A percentile compares a stretch with the other conserved stretches of the same genome.
Conservation (phyloP, 2,888 invertebrate genomes). For the Rhamnusium bicolor region DNA sequence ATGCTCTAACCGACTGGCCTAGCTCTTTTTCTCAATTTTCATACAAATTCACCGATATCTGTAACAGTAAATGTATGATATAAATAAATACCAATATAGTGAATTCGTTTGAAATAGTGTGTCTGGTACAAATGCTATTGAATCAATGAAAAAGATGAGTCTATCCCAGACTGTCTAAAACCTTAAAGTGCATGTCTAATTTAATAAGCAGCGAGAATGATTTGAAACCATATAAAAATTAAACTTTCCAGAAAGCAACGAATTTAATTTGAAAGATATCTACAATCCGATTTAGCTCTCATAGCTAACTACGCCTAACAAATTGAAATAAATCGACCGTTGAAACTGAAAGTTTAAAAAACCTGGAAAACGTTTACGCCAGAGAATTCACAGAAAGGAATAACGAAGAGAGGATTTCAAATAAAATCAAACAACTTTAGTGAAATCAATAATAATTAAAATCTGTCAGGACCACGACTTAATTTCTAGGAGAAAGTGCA, state of each 20-base stretch:
- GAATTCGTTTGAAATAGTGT: too few species aligned
- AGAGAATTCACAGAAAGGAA: not conserved
- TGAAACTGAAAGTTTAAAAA: conserved; percentile 38
- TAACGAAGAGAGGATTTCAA: conserved; percentile 29
- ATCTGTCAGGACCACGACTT: conserved; percentile 45
- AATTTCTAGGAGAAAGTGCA: conserved; percentile 47
- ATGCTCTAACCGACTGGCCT: too few species aligned
- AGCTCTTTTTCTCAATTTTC: too few species aligned
- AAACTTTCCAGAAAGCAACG: conserved; percentile 46
- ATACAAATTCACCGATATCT: not conserved
- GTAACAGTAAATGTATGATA: not conserved
- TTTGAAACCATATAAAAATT: conserved; percentile 48
- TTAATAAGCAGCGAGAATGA: conserved; percentile 37
- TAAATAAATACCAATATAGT: too few species aligned
- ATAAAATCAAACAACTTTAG: conserved; percentile 41
- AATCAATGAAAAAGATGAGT: not conserved
- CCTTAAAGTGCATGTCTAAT: conserved; percentile 39
- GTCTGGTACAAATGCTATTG: not conserved
- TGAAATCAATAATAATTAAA: conserved; percentile 51
- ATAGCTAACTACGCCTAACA: conserved; percentile 45
- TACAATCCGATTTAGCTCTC: conserved; percentile 52
- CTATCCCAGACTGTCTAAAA: conserved; percentile 14
- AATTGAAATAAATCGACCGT: conserved; percentile 55
- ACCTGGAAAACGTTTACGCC: not conserved
- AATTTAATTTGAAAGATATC: conserved; percentile 54